phyloP scores from a whole-genome alignment of 2,888 invertebrate species.

The Synergus gifuensis region DNA sequence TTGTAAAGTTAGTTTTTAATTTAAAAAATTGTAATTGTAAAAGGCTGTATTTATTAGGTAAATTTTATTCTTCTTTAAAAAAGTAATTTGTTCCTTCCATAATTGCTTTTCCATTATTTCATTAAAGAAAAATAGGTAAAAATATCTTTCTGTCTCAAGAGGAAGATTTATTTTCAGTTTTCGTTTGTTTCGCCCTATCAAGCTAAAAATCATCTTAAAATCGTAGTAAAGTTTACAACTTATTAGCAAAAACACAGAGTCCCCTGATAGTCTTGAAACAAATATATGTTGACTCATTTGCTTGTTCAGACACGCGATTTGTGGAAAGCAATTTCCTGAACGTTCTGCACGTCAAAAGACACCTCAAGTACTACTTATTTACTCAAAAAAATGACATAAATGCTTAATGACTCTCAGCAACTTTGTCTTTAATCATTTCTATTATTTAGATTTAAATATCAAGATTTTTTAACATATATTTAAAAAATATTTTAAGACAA shows the following conservation, averaged over 20 bases:
- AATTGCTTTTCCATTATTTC: background rate
- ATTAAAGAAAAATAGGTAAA: background rate
- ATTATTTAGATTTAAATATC: background rate
- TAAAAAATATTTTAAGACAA: background rate
- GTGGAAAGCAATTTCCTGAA: conserved; percentile 45
- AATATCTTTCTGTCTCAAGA: background rate
- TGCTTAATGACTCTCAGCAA: conserved; percentile 4
- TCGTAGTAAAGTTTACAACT: conserved; percentile 12
- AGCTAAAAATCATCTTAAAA: background rate
- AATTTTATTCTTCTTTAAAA: background rate
- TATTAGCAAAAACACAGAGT: background rate
- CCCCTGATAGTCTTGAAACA: background rate
- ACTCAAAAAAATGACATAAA: conserved; percentile 12
- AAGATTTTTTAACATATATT: background rate
- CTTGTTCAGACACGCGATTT: conserved; percentile 54
- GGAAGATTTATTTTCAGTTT: background rate
- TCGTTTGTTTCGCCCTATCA: background rate
- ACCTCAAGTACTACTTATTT: conserved; percentile 37
- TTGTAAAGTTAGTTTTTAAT: background rate
- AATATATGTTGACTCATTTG: conserved; percentile 32
- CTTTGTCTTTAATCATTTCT: background rate
- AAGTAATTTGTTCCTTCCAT: background rate
- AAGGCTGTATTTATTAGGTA: background rate
- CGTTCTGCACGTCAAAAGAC: conserved; percentile 20
- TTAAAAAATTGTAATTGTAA: background rate